Conservation (phyloP, 2,888 invertebrate species). For the Biston betularia region DNA sequence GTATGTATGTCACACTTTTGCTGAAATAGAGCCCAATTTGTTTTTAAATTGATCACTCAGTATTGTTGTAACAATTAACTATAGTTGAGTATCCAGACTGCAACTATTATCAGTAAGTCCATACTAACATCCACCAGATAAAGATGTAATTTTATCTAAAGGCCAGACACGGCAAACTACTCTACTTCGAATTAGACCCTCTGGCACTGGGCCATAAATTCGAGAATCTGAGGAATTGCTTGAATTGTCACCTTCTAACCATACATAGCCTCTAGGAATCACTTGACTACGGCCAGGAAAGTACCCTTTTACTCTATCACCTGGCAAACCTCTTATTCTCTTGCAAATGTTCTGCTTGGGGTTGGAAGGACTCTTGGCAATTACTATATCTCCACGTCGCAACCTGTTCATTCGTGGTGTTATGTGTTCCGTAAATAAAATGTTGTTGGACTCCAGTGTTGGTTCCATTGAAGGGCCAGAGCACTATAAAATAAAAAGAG, state of each 20-base stretch:
- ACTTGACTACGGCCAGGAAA: slow-evolving; percentile 77
- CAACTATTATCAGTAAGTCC: background rate
- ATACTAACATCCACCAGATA: slow-evolving; percentile 60
- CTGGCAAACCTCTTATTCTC: slow-evolving; percentile 91
- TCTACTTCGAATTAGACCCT: slow-evolving; percentile 93
- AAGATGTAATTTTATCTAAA: slow-evolving; percentile 76
- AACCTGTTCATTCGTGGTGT: slow-evolving; percentile 88
- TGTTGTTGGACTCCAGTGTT: slow-evolving; percentile 92
- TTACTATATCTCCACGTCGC: slow-evolving; percentile 93
- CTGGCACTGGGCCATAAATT: slow-evolving; percentile 94
- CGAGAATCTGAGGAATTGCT: slow-evolving; percentile 95
- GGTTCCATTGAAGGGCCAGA: slow-evolving; percentile 98
- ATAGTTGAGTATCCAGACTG: background rate
- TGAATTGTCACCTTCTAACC: slow-evolving; percentile 96
- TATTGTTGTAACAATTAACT: background rate
- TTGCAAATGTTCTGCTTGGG: slow-evolving; percentile 95
- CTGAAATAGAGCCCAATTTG: background rate
- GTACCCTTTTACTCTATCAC: slow-evolving; percentile 87
- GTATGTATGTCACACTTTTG: too few relatives aligned
- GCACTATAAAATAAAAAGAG: slow-evolving; percentile 87
- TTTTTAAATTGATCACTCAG: background rate
- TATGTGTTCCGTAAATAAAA: slow-evolving; percentile 93
- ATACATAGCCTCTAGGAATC: slow-evolving; percentile 94
- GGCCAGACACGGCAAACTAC: slow-evolving; percentile 95
- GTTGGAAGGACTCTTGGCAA: slow-evolving; percentile 93